phyloP scores from a whole-genome alignment of 2,888 invertebrate species.

The Trilocha varians region DNA sequence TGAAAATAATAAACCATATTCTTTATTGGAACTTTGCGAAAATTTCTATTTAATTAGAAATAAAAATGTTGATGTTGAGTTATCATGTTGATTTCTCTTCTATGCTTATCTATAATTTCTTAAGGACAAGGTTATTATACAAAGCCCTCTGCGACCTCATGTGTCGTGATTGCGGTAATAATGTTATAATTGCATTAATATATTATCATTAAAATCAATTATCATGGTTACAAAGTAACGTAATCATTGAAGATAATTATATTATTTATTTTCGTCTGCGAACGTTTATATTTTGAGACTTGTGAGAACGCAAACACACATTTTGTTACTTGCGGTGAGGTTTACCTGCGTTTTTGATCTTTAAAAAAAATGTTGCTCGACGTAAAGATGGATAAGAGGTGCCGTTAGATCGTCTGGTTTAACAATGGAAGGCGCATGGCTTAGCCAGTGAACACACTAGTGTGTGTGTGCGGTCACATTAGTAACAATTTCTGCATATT shows the following conservation, averaged over 20 bases:
- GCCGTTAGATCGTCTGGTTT: conserved; percentile 63
- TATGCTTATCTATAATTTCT: too few relatives aligned
- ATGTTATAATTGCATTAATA: too few relatives aligned
- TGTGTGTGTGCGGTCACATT: conserved; percentile 13
- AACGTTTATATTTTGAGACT: background rate
- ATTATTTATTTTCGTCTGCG: background rate
- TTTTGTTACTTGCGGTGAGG: background rate
- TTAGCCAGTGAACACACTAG: conserved; percentile 49
- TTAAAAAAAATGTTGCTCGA: conserved; percentile 33
- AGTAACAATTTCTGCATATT: conserved; percentile 10
- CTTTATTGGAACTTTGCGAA: too few relatives aligned
- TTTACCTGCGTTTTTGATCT: conserved; percentile 32
- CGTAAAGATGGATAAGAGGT: conserved; percentile 56
- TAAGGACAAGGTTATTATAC: too few relatives aligned
- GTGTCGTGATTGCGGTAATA: too few relatives aligned
- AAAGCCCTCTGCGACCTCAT: too few relatives aligned
- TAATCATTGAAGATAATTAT: background rate
- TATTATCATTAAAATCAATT: background rate
- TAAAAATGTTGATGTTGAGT: too few relatives aligned
- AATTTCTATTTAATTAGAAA: too few relatives aligned
- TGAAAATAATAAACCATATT: too few relatives aligned
- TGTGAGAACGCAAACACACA: background rate
- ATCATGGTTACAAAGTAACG: background rate
- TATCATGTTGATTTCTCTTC: too few relatives aligned
- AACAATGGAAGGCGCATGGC: conserved; percentile 46